Evolutionary conservation across 2,888 invertebrate species (phyloP).

Genomic region (Drosophila mulleri): DNA sequence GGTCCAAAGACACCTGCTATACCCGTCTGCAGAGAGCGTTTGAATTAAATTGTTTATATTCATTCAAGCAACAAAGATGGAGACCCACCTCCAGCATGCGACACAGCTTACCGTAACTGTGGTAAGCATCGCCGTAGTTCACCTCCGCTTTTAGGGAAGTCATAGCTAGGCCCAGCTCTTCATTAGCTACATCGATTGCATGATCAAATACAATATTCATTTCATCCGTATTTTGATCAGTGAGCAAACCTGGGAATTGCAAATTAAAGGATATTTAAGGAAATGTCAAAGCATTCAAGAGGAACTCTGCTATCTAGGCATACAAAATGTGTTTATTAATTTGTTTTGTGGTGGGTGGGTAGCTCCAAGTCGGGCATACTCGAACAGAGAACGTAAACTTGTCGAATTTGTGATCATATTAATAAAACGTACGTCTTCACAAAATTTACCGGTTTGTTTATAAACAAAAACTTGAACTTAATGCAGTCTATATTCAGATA

Average conservation of each 20-base stretch:
- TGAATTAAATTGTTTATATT: background rate
- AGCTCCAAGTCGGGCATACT: background rate
- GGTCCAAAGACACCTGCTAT: constrained; percentile 95
- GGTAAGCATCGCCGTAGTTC: constrained; percentile 86
- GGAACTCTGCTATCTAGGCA: no score
- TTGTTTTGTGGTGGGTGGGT: background rate
- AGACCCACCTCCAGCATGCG: constrained; percentile 86
- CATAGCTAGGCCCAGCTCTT: constrained; percentile 63
- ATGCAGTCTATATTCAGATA: constrained; percentile 17
- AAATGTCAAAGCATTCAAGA: background rate
- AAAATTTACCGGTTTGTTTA: constrained; percentile 66
- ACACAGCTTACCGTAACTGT: constrained; percentile 86
- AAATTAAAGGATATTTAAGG: no score
- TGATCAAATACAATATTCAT: constrained; percentile 82
- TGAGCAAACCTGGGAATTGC: constrained; percentile 73
- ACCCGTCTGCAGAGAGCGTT: constrained; percentile 86
- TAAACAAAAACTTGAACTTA: constrained; percentile 74
- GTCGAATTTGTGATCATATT: background rate
- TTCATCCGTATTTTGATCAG: constrained; percentile 78
- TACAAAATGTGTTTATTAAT: no score
- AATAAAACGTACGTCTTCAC: background rate
- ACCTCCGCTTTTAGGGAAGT: constrained; percentile 82
- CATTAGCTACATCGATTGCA: constrained; percentile 82
- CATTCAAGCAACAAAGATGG: background rate
- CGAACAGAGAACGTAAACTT: background rate